Conservation (phyloP, 1,140 invertebrate genomes). For the Trichonephila inaurata region DNA sequence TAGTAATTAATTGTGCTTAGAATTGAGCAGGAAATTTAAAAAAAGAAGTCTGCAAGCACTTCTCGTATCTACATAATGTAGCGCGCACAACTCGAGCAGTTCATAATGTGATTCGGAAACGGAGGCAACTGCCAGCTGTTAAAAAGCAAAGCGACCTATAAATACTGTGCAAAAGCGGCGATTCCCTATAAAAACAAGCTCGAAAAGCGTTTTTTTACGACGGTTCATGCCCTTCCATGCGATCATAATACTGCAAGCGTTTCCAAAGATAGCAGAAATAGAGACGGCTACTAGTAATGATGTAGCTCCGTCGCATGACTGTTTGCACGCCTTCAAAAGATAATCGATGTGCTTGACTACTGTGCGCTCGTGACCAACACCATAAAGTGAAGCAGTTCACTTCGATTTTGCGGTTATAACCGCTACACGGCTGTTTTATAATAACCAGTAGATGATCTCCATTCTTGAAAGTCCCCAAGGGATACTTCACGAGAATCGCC, state of each 20-base stretch:
- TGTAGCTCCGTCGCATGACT: slow-evolving; percentile 58
- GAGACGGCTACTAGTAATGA: slow-evolving; percentile 49
- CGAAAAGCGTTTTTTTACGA: slow-evolving; percentile 2
- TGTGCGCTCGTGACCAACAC: slow-evolving; percentile 43
- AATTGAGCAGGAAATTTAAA: neutral
- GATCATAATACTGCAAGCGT: slow-evolving; percentile 6
- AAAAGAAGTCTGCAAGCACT: neutral
- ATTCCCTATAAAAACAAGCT: slow-evolving; percentile 30
- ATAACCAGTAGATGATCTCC: slow-evolving; percentile 28
- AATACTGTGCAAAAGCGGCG: slow-evolving; percentile 14
- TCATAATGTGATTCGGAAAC: slow-evolving; percentile 28
- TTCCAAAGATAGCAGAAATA: slow-evolving; percentile 24
- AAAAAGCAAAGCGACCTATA: slow-evolving; percentile 36
- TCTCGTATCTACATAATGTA: neutral
- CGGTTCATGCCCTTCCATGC: slow-evolving; percentile 20
- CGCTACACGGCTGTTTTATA: slow-evolving; percentile 26
- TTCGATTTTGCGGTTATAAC: slow-evolving; percentile 50
- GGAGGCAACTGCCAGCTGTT: slow-evolving; percentile 8
- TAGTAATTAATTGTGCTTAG: neutral
- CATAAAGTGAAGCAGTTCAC: slow-evolving; percentile 59
- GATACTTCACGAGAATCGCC: neutral
- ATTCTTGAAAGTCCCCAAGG: neutral
- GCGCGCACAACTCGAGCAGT: neutral
- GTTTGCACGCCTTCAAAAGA: slow-evolving; percentile 65
- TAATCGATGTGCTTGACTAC: slow-evolving; percentile 50